Conservation (phyloP, 2,888 invertebrate species). For the Baronia brevicornis region DNA sequence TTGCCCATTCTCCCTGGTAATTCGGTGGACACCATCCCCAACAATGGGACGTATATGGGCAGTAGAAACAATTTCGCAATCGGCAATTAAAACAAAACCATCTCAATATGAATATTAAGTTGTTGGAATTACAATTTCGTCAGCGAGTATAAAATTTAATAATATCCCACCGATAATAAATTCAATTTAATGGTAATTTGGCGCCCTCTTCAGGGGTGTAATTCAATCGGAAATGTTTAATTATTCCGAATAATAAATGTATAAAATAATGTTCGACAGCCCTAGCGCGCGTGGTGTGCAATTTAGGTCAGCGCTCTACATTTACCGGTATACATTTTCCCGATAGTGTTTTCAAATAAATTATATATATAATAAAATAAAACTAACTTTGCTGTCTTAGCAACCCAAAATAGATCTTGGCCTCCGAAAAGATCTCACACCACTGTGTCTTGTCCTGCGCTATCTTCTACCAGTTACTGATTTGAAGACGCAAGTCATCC, state of each 20-base stretch:
- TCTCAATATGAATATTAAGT: not conserved
- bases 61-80: too few relatives aligned
- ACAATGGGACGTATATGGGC: too few relatives aligned
- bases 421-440: not conserved
- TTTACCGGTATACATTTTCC: constrained; percentile 1
- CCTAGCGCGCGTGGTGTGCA: not conserved
- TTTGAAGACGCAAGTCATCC: too few relatives aligned
- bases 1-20: too few relatives aligned
- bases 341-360: constrained; percentile 4
- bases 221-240: constrained; percentile 8
- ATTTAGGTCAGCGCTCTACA: constrained; percentile 3
- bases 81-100: too few relatives aligned
- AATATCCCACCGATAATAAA: constrained; percentile 8
- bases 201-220: not conserved
- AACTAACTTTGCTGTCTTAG: not conserved
- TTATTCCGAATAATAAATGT: constrained; percentile 9
- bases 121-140: not conserved
- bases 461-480: too few relatives aligned
- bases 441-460: too few relatives aligned
- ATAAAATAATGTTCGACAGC: constrained; percentile 3
- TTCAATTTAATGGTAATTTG: constrained; percentile 9
- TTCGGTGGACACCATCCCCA: too few relatives aligned
- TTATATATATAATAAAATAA: constrained; percentile 1
- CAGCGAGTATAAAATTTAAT: constrained; percentile 1
- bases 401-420: not conserved